These are phyloP conservation scores for Telmatherina bonti DNA, from an alignment of 2,797 vertebrate species.

Conservation along the genomic window DNA sequence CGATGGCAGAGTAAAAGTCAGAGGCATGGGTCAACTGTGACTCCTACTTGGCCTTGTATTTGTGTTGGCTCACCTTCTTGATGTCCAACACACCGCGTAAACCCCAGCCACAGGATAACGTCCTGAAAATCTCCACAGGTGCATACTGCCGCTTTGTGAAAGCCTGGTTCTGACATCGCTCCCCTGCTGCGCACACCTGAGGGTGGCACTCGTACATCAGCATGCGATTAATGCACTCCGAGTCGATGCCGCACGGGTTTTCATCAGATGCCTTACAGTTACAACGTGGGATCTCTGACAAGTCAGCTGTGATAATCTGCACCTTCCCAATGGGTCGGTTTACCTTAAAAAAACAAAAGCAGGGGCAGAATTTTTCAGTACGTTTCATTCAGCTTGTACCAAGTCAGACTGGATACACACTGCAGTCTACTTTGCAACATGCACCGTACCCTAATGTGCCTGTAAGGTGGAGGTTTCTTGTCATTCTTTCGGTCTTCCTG, in stretches of 20 bases:
- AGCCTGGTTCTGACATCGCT: slow-evolving; percentile 95
- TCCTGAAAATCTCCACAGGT: slow-evolving; percentile 93
- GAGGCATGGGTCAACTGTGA: background rate
- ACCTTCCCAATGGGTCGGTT: slow-evolving; percentile 95
- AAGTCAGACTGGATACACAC: background rate
- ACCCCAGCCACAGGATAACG: slow-evolving; percentile 94
- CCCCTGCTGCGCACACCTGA: slow-evolving; percentile 92
- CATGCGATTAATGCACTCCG: slow-evolving; percentile 99
- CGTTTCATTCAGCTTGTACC: background rate
- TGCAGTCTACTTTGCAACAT: background rate
- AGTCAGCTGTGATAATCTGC: slow-evolving; percentile 96
- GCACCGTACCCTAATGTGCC: slow-evolving; percentile 91
- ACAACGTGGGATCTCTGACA: slow-evolving; percentile 95
- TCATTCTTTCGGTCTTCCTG: slow-evolving; percentile 98
- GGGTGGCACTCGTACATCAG: slow-evolving; percentile 97
- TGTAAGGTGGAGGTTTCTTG: slow-evolving; percentile 97
- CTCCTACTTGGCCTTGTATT: fast-evolving
- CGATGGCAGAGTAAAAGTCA: background rate
- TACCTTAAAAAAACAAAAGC: slow-evolving; percentile 78
- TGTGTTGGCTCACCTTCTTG: slow-evolving; percentile 87
- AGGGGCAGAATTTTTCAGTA: background rate
- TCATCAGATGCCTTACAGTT: slow-evolving; percentile 97
- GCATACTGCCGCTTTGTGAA: slow-evolving; percentile 96
- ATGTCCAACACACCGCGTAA: slow-evolving; percentile 90
- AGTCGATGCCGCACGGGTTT: slow-evolving; percentile 94